Conservation (phyloP, 2,888 invertebrate genomes). For the Hoplodrina blanda region DNA sequence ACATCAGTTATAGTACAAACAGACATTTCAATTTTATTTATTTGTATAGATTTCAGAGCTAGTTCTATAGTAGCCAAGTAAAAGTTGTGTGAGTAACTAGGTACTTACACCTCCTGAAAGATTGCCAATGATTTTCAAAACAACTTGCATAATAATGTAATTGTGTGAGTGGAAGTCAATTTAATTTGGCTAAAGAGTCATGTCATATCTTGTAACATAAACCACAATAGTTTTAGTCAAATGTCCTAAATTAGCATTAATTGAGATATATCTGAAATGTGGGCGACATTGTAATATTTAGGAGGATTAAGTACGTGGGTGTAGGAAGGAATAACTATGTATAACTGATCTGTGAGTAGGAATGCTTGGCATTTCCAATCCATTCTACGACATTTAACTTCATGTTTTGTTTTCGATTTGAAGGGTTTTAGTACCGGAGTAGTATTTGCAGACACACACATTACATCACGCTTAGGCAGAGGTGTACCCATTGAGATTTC, state of each 20-base stretch:
- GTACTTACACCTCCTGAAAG: no score
- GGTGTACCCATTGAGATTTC: no score
- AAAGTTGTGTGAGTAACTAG: no score
- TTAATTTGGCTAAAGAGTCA: slow-evolving; percentile 9
- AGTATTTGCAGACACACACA: no score
- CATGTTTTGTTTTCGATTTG: no score
- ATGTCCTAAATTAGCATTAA: slow-evolving; percentile 1
- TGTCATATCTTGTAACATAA: slow-evolving; percentile 1
- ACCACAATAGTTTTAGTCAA: slow-evolving; percentile 9
- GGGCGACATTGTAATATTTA: slow-evolving; percentile 7
- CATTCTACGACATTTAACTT: background rate
- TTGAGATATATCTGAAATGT: background rate
- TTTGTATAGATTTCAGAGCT: no score
- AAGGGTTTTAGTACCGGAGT: no score
- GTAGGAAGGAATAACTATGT: background rate
- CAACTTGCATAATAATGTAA: background rate
- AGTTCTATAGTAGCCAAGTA: no score
- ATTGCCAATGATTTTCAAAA: no score
- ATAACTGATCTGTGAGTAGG: background rate
- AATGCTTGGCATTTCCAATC: slow-evolving; percentile 5
- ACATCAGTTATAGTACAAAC: no score
- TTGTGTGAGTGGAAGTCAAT: background rate
- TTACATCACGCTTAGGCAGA: no score
- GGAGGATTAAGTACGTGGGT: background rate
- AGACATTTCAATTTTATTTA: no score